Conservation (phyloP, 2,113 vertebrate species). For the Thamnaconus septentrionalis region DNA sequence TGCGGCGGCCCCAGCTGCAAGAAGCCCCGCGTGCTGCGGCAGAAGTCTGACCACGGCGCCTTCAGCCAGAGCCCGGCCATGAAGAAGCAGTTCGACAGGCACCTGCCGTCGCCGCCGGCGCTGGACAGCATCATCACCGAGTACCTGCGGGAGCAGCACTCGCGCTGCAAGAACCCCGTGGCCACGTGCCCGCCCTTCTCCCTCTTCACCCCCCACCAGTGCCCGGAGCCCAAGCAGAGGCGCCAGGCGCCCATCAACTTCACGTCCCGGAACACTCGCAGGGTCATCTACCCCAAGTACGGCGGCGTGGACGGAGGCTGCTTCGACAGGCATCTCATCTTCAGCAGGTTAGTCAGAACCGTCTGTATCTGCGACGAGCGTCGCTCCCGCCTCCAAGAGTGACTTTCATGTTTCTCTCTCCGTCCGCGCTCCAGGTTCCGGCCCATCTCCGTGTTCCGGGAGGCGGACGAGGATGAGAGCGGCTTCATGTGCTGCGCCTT, state of each 20-base stretch:
- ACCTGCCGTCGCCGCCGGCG: slow-evolving; percentile 93
- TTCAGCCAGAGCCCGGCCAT: slow-evolving; percentile 98
- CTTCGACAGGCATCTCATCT: slow-evolving; percentile 98
- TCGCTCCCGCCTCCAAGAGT: neutral
- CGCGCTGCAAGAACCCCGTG: slow-evolving; percentile 98
- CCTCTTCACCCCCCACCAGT: slow-evolving; percentile 97
- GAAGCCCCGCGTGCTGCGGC: slow-evolving; percentile 88
- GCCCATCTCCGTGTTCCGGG: slow-evolving; percentile 96
- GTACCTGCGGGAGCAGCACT: slow-evolving; percentile 96
- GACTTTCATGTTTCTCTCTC: neutral
- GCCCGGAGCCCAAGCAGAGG: slow-evolving; percentile 98
- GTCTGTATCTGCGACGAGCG: neutral
- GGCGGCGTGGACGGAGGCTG: slow-evolving; percentile 97
- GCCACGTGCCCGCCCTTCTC: slow-evolving; percentile 99
- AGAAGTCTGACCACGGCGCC: slow-evolving; percentile 97
- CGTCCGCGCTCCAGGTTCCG: slow-evolving; percentile 81
- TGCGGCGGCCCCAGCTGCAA: slow-evolving; percentile 84
- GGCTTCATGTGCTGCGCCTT: slow-evolving; percentile 98
- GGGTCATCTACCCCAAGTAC: slow-evolving; percentile 95
- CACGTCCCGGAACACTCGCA: slow-evolving; percentile 90
- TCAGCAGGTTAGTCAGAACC: slow-evolving; percentile 85
- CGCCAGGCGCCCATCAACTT: slow-evolving; percentile 96
- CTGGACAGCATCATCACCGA: slow-evolving; percentile 99
- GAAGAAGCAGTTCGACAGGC: slow-evolving; percentile 96
- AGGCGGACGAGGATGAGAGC: slow-evolving; percentile 97